Evolutionary conservation across 2,888 invertebrate genomes (phyloP).

Genomic region (Agrilus mali): DNA sequence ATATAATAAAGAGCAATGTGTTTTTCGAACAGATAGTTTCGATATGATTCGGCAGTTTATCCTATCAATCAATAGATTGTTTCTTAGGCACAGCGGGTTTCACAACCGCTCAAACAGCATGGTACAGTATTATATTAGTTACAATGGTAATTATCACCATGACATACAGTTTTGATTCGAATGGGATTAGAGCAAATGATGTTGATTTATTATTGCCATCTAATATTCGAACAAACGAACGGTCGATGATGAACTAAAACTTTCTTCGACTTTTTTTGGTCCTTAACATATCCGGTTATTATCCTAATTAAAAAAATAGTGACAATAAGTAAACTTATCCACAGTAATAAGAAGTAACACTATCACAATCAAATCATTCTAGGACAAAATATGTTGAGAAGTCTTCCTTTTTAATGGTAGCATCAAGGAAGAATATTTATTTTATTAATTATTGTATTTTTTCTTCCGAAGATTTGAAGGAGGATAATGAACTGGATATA

Average conservation of each 20-base stretch:
- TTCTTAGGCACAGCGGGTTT: not conserved
- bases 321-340: no score
- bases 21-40: constrained; percentile 7
- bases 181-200: constrained; percentile 9
- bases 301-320: not conserved
- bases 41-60: constrained; percentile 12
- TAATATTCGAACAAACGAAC: not conserved
- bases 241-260: not conserved
- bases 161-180: constrained; percentile 16
- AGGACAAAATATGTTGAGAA: no score
- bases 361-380: no score
- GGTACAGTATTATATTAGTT: constrained; percentile 12
- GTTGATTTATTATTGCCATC: constrained; percentile 11
- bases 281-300: not conserved
- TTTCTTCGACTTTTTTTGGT: no score
- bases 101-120: constrained; percentile 8
- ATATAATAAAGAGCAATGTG: no score
- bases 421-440: no score
- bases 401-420: no score
- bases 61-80: constrained; percentile 7
- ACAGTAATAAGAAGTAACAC: no score
- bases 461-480: no score
- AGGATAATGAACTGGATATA: no score
- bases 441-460: no score
- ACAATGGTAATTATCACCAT: constrained; percentile 24